Conservation (phyloP, 2,113 vertebrate genomes). For the Oreochromis tanganicae region DNA sequence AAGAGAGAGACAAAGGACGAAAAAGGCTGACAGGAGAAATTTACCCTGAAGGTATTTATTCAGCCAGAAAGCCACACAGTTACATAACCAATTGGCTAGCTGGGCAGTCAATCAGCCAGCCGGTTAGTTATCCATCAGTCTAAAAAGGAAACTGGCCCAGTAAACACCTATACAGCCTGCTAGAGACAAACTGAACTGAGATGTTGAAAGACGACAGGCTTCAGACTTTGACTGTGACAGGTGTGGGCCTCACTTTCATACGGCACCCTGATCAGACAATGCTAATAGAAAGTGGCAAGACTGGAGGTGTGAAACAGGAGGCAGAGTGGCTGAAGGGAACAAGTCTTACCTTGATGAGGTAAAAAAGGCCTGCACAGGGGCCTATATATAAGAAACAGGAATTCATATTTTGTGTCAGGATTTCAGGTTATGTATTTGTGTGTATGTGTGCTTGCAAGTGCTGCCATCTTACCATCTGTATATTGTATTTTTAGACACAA, state of each 20-base stretch:
- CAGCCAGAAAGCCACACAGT: not conserved
- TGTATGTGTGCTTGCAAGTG: not conserved
- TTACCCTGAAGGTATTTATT: not conserved
- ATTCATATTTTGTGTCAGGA: not conserved
- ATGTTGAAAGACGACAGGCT: not conserved
- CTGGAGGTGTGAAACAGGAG: constrained; percentile 36
- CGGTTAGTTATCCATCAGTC: constrained; percentile 16
- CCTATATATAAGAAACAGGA: not conserved
- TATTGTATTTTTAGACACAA: not conserved
- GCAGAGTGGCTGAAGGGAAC: constrained; percentile 1
- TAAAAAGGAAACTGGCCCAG: not conserved
- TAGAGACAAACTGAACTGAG: not conserved
- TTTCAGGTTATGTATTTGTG: not conserved
- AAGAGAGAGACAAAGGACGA: not conserved
- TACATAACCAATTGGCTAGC: constrained; percentile 22
- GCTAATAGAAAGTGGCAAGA: constrained; percentile 44
- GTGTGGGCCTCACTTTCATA: constrained; percentile 42
- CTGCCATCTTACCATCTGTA: not conserved
- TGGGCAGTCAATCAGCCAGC: not conserved
- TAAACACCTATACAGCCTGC: not conserved
- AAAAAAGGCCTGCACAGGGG: not conserved
- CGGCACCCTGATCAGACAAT: constrained; percentile 9
- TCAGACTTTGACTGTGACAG: constrained; percentile 21
- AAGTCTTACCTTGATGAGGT: constrained; percentile 5
- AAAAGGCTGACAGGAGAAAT: not conserved